Base-by-base conservation (phyloP, 2,888 invertebrate genomes). In the Pheosia tremula region DNA sequence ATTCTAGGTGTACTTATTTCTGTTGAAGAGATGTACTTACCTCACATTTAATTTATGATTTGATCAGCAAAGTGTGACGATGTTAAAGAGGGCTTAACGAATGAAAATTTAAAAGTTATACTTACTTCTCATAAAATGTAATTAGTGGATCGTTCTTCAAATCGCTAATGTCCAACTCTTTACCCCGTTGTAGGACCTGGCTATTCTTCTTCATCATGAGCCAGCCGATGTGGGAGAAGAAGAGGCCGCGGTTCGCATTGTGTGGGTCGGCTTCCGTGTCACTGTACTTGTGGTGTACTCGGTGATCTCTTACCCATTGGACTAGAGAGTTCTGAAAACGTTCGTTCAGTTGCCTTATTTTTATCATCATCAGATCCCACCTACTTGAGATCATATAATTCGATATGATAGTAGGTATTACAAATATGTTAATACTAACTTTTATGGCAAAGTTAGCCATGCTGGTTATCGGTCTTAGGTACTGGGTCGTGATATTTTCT, bases 191-290 rank as follows among this genome's bases (percentile, higher is more conserved):
- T 66, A 94, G 95, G 10, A 98, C 97, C 72, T 97, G 96, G 0
- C 96, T 96, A 80, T 98, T 98, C 85, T 98, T 98, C 75, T 95
- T 95, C 86, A 95, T 95, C 84, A 98, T 90, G 49, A 98, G 90
- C 98, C 98, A 98, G 53, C 98, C 98, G 68, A 98, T 95, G 86
- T 98, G 98, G 0, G 98, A 95, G 89, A 98, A 98, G 94, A 98
- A 98, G 85, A 98, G 96, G 3, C 98, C 98, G 41, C 97, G 94
- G 59, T 92, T 96, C 0, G 97, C 96, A 80, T 97, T 97, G 84
- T 97, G 97, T 0, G 97, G 97, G 84, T 97, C 97, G 0, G 97
- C 97, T 67, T 97, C 95, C 0, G 97, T 97, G 82, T 97, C 97
- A 67, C 96, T 96, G 93, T 95, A 97, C 82, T 97, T 97, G 90